Percentiles rank a stretch among this genome's conserved stretches.
These are phyloP conservation scores for Centruroides vittatus DNA, from an alignment of 1,140 invertebrate genomes.

Conservation along the genomic window DNA sequence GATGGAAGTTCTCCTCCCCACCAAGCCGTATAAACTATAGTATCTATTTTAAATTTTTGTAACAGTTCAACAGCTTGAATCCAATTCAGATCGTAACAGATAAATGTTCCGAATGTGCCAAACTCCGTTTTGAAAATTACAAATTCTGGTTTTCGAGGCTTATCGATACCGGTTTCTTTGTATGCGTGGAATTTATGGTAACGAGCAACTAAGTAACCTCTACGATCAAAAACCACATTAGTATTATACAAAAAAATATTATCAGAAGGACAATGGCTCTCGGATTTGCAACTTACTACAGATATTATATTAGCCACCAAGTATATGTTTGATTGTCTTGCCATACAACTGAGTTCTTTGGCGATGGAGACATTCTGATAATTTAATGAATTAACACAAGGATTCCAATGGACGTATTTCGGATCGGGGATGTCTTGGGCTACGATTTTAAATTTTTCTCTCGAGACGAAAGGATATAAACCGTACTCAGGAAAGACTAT, in stretches of 20 bases:
- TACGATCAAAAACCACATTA: conserved; percentile 52
- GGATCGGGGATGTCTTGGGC: conserved; percentile 8
- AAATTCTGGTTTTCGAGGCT: conserved; percentile 33
- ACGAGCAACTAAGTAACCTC: conserved; percentile 40
- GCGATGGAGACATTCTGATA: neutral
- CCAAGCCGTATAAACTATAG: too few species aligned
- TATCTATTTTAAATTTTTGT: too few species aligned
- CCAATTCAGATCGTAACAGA: conserved; percentile 52
- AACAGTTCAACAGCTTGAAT: neutral
- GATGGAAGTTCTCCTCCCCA: too few species aligned
- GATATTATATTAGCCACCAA: neutral
- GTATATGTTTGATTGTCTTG: conserved; percentile 4
- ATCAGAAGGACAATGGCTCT: conserved; percentile 24
- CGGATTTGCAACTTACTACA: too few species aligned
- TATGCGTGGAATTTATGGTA: conserved; percentile 67
- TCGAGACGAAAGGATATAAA: neutral
- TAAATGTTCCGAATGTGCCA: conserved; percentile 50
- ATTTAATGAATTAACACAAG: neutral
- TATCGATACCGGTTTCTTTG: conserved; percentile 36
- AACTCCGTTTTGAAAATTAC: conserved; percentile 40
- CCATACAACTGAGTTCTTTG: conserved; percentile 3
- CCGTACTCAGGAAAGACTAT: conserved; percentile 62
- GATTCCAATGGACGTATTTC: neutral
- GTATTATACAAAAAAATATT: conserved; percentile 48
- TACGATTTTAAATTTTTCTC: neutral